Evolutionary conservation across 2,888 invertebrate genomes (phyloP), one percentile per base, ranked within the genome.

Genomic region (Eupeodes luniger): DNA sequence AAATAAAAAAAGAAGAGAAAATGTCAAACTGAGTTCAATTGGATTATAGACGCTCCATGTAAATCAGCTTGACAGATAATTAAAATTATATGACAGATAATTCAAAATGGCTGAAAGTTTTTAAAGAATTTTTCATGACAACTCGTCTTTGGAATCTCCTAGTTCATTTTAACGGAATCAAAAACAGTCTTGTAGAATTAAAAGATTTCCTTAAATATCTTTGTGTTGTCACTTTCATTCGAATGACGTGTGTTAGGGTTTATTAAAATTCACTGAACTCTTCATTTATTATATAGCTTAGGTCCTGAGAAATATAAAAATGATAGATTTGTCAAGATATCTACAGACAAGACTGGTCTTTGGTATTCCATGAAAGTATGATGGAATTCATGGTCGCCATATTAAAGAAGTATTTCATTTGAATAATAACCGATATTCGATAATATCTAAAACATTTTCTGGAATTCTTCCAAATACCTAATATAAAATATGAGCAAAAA

Each of bases 261-360:
- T 81, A 88, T 88, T 88, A 84, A 81, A 81, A 84, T 84, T 78
- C 87, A 40, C 64, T 88, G 74, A 84, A 88, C 87, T 53, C 74
- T 59, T 84, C 80, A 88, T 78, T 74, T 74, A 61, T 69, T 75
- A 76, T 74, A 59, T 27, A 27, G n/a, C n/a, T 57, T 19, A 5
- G 12, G 40, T 1, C 9, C 9, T 40, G 11, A 19, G 19, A 16
- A 51, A 57, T 11, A 34, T 19, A 40, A 40, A 3, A 40, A 44
- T 53, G 49, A 67, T 67, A 61, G 57, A 66, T 78, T 53, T 44
- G 19, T 7, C 4, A n/a, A 59, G 9, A n/a, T 40, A 36, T 5
- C 7, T 2, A 11, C 9, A 14, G 0, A 12, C 12, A 10, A 9
- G 4, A 10, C 11, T 11, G 3, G 47, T 0, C n/a, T 59, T 80